Evolutionary conservation across 1,140 invertebrate genomes (phyloP), one percentile per base, ranked within the genome.

Genomic region (Bombus balteatus): DNA sequence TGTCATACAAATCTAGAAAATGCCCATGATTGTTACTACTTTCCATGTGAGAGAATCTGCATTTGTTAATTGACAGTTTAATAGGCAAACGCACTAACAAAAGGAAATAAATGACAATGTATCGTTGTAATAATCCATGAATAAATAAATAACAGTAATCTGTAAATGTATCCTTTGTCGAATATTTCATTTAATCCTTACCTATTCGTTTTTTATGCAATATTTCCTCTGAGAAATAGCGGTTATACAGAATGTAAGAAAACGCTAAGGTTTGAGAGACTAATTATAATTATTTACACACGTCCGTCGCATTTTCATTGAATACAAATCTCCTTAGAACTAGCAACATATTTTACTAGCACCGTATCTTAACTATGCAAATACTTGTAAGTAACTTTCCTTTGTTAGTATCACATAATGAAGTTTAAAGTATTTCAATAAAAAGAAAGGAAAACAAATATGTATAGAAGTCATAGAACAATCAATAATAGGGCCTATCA

Each of bases 281-380:
- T 83, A 87, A 53, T 82, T 57, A 34, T 66, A 28, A 66, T 81
- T 85, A 83, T 70, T 66, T 87, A 77, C 80, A 65, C 62, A 71
- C 3, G 8, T 81, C 73, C 47, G 28, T 10, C 73, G 53, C 39
- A 70, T 57, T 59, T 80, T 47, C 62, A 39, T 43, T 57, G 28
- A 25, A 82, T 87, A 87, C 73, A 72, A 89, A 91, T 91, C 66
- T 82, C 57, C 76, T 88, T 76, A 89, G 57, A 82, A 89, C 62
- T 90, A 88, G 80, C 75, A 86, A 80, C 79, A 75, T 43, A 90
- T 68, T 39, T 87, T 76, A 77, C 72, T 79, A 90, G 81, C 53
- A 84, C 84, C 89, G 62, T 65, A 82, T 65, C 37, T 77, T 86
- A 70, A 72, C 68, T 91, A 90, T 81, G 59, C 74, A 8, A 89